These are phyloP conservation scores for Spea bombifrons DNA, from an alignment of 2,113 vertebrate species.

Conservation along the genomic window DNA sequence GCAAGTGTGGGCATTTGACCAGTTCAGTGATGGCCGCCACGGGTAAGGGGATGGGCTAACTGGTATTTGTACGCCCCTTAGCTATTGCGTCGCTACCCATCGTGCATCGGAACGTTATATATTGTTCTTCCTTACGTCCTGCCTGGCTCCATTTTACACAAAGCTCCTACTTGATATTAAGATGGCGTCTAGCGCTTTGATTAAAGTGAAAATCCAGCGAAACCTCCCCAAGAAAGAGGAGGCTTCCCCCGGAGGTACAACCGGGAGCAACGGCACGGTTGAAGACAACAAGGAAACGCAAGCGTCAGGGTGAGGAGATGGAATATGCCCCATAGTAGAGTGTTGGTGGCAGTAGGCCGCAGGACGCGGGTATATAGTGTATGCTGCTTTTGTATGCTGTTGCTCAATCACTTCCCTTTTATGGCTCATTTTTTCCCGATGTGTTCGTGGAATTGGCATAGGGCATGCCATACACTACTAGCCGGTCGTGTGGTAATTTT, in stretches of 20 bases:
- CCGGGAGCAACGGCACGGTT: not conserved
- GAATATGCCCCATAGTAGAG: not conserved
- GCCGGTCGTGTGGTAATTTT: too few species aligned
- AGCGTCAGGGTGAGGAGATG: not conserved
- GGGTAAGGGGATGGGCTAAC: too few species aligned
- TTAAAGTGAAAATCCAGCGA: conserved; percentile 10
- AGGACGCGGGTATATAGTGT: too few species aligned
- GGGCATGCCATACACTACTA: too few species aligned
- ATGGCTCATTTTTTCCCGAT: too few species aligned
- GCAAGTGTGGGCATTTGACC: too few species aligned
- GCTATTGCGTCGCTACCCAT: not conserved
- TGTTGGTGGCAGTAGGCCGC: not conserved
- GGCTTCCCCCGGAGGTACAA: not conserved
- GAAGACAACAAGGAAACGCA: not conserved
- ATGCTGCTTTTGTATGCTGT: too few species aligned
- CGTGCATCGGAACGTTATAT: not conserved
- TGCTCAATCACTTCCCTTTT: too few species aligned
- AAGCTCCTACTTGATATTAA: not conserved
- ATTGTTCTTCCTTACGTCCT: not conserved
- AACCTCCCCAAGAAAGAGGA: not conserved
- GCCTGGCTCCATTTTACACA: conserved; percentile 16
- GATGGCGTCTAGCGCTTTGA: conserved; percentile 22
- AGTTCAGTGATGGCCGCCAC: too few species aligned
- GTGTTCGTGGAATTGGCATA: too few species aligned
- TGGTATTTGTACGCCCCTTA: not conserved